Evolutionary conservation across 2,888 invertebrate species (phyloP), one percentile per base, ranked within the genome.

Genomic region (Antitype chi): DNA sequence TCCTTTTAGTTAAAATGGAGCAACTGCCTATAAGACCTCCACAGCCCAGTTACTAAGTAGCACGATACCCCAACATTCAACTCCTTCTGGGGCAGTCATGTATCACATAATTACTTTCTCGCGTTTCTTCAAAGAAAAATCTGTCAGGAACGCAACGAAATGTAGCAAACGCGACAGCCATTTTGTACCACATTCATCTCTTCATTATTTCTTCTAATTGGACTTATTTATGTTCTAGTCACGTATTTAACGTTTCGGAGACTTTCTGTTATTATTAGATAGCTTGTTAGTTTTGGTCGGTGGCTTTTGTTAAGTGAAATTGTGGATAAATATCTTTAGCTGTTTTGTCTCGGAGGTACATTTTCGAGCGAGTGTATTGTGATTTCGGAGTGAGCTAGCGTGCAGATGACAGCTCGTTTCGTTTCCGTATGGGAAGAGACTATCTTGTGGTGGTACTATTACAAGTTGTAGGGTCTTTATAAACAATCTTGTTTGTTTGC

Each of bases 161-260:
- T 32, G 59, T 55, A 8, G 32, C 47, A 38, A 62, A 23, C 74
- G 63, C 7, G 23, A 8, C 52, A 23, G 25, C 57, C 76, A 49
- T 76, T 74, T 68, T 67, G 43, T 49, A 52, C 28, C 38, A 28
- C 63, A 74, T 73, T 76, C 70, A 25, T 68, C 82, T 81, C 57
- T 43, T 74, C 70, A 74, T 70, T 77, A 74, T 74, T 85, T 73
- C 78, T 49, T 55, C 64, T 86, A 84, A 86, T 84, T 84, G 84
- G 79, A 17, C 68, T 74, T 78, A 71, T 84, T 82, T 71, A 82
- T 71, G 59, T 85, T 86, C 90, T 28, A 74, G 83, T 90, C 89
- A 90, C 89, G 90, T 87, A 32, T 38, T 53, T 47, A 47, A 38
- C 23, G 62, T 70, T 53, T 38, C 60, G 52, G 67, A 71, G 17